Evolutionary conservation across 2,797 vertebrate genomes (phyloP).

Genomic region (Sphenopsis melanotis): DNA sequence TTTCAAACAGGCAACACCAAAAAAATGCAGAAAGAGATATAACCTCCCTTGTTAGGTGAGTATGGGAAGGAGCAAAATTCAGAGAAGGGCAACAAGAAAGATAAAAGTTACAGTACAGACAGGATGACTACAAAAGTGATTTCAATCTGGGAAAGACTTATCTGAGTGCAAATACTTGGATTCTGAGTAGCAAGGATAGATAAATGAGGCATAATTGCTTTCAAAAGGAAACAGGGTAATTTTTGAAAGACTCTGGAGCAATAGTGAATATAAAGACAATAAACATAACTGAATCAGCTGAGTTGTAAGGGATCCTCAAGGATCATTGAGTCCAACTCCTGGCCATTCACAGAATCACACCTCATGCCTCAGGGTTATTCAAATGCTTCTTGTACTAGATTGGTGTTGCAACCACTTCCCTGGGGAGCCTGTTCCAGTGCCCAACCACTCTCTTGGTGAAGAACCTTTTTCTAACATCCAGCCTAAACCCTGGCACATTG

Average conservation of each 20-base stretch:
- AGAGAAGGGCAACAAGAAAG: neutral
- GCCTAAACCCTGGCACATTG: neutral
- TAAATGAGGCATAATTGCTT: neutral
- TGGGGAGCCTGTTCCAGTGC: neutral
- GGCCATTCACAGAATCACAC: neutral
- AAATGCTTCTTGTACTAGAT: neutral
- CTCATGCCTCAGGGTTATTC: fast-evolving
- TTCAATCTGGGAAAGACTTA: neutral
- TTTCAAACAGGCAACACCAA: neutral
- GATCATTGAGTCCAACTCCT: neutral
- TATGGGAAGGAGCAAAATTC: neutral
- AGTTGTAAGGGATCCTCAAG: no score
- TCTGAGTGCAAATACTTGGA: neutral
- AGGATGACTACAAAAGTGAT: neutral
- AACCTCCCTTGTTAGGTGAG: neutral
- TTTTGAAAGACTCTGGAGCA: neutral
- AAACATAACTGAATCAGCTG: neutral
- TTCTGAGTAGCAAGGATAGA: neutral
- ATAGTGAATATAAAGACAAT: neutral
- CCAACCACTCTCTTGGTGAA: neutral
- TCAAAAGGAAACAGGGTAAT: neutral
- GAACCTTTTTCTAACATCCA: neutral
- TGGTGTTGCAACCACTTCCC: neutral
- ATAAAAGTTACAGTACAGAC: neutral
- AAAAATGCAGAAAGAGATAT: neutral